Base-by-base conservation (phyloP, 2,797 vertebrate species). In the Lagodon rhomboides region DNA sequence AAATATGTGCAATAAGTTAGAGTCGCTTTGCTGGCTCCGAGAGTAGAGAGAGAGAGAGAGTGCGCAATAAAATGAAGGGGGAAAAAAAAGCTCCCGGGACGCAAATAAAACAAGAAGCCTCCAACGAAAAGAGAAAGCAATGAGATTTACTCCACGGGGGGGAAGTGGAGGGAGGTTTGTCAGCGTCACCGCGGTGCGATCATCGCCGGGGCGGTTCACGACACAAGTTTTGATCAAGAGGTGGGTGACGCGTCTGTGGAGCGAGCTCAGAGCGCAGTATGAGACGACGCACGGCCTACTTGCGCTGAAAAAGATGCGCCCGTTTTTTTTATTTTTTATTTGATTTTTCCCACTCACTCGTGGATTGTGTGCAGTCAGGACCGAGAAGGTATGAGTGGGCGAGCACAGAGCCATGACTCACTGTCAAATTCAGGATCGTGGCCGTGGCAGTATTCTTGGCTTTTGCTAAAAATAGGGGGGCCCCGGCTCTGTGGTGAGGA, bases 341-440 rank as follows among this genome's bases (percentile, higher is more conserved):
- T n/a, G n/a, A n/a, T n/a, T n/a, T 80, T 83, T 60, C 64, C 30
- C 77, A 79, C 77, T 79, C 85, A 68, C 59, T 78, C 69, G 51
- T 85, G 80, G 82, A 82, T 85, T 68, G 62, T 66, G 80, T 73
- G 70, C 62, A 59, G 74, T 77, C 79, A 79, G 30, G 85, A 68
- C 66, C 56, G 56, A 34, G 47, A 77, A 87, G 83, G 77, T 87
- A 75, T 41, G 84, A 84, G 89, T 91, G 89, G 89, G 86, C 82
- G 83, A 91, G 59, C 79, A 53, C 79, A 43, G 79, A 86, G 75
- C 71, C 77, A 88, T 89, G 92, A 92, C 86, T 91, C 92, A 91
- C 83, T 90, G 89, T 93, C 87, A 91, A 71, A 89, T 87, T 85
- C 77, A 86, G 81, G 30, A 91, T 88, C 74, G 88, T 89, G 85